phyloP scores from a whole-genome alignment of 2,797 vertebrate species.

The Takifugu rubripes region DNA sequence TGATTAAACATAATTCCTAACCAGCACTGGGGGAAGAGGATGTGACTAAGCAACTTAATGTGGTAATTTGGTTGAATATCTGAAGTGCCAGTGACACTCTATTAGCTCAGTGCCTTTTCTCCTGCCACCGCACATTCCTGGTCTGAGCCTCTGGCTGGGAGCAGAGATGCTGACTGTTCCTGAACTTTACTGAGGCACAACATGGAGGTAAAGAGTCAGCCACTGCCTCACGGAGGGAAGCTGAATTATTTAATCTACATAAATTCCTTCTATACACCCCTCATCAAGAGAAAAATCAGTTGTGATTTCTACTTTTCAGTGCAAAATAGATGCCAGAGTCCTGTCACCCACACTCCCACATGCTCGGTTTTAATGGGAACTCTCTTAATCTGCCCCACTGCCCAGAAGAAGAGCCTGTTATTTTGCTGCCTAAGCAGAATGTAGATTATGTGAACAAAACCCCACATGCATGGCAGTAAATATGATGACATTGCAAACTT shows the following conservation, averaged over 20 bases:
- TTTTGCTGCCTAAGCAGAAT: constrained; percentile 75
- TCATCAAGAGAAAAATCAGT: no score
- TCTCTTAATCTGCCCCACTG: constrained; percentile 60
- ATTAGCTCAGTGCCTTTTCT: constrained; percentile 62
- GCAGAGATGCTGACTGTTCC: constrained; percentile 34
- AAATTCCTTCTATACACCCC: constrained; percentile 10
- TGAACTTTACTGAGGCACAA: constrained; percentile 34
- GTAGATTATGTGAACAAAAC: constrained; percentile 69
- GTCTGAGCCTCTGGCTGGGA: constrained; percentile 41
- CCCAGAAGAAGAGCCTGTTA: constrained; percentile 56
- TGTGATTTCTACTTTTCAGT: no score
- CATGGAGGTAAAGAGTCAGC: constrained; percentile 13
- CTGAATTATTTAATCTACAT: constrained; percentile 55
- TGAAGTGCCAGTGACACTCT: constrained; percentile 63
- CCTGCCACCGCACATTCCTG: constrained; percentile 40
- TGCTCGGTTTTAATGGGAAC: constrained; percentile 16
- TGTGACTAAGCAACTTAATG: constrained; percentile 88
- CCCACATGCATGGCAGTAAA: constrained; percentile 70
- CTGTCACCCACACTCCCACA: constrained; percentile 33
- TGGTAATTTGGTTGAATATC: constrained; percentile 81
- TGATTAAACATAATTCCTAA: constrained; percentile 95
- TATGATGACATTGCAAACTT: constrained; percentile 75
- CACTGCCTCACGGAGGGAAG: constrained; percentile 26
- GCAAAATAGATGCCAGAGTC: no score
- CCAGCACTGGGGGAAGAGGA: constrained; percentile 82